Evolutionary conservation across 2,888 invertebrate genomes (phyloP).

Genomic region (Thumatha senex): DNA sequence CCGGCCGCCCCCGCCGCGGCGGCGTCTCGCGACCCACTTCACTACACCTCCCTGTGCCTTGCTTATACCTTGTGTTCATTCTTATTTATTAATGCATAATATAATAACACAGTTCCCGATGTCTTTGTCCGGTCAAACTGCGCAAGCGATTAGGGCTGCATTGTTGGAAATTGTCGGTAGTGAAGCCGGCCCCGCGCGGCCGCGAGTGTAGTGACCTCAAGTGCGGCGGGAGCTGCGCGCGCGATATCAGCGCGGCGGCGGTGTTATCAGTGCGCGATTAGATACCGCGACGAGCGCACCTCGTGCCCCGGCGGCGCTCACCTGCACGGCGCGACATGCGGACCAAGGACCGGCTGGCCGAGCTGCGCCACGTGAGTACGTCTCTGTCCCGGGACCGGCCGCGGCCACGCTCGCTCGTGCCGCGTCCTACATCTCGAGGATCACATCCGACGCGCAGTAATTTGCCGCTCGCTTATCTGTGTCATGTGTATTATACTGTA

Average conservation of each 20-base stretch:
- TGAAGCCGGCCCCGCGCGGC: neutral
- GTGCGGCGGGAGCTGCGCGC: conserved; percentile 18
- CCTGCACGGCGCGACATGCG: conserved; percentile 62
- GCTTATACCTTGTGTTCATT: too few species aligned
- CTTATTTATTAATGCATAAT: too few species aligned
- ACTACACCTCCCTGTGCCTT: too few species aligned
- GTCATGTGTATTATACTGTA: conserved; percentile 4
- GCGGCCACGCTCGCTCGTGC: too few species aligned
- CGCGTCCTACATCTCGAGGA: neutral
- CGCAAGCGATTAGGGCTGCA: too few species aligned
- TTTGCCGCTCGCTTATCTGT: conserved; percentile 3
- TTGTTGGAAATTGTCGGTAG: neutral
- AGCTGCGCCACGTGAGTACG: conserved; percentile 65
- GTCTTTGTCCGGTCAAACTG: too few species aligned
- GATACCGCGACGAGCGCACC: conserved; percentile 64
- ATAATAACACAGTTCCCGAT: too few species aligned
- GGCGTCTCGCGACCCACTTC: too few species aligned
- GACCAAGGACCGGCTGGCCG: conserved; percentile 72
- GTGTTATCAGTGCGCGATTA: conserved; percentile 60
- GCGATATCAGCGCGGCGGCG: conserved; percentile 30
- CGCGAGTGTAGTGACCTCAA: conserved; percentile 21
- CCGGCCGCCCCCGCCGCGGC: too few species aligned
- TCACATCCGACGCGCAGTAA: neutral
- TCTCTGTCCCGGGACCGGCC: too few species aligned
- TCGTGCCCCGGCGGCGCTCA: conserved; percentile 21